These are phyloP conservation scores for Pygoscelis antarcticus DNA, from an alignment of 2,113 vertebrate species.

Conservation along the genomic window DNA sequence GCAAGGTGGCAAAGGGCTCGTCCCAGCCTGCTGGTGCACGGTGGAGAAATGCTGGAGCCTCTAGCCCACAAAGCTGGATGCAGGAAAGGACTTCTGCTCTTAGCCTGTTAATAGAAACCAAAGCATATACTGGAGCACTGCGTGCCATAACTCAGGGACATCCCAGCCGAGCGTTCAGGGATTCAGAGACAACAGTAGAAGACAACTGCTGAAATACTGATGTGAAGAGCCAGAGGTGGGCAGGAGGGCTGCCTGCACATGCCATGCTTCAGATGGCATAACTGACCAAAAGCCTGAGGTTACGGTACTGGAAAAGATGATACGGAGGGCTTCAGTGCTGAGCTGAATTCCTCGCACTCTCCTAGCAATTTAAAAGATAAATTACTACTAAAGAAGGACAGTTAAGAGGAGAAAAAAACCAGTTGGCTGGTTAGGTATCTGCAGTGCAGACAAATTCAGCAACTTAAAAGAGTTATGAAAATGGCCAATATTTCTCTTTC, in stretches of 20 bases:
- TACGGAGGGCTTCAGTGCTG: background rate
- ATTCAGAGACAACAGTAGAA: background rate
- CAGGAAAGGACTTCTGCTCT: background rate
- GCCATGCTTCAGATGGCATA: background rate
- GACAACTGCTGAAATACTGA: background rate
- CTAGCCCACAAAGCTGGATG: background rate
- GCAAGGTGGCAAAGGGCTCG: background rate
- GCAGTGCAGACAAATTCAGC: background rate
- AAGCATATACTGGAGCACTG: background rate
- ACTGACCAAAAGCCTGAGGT: background rate
- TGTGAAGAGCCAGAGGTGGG: background rate
- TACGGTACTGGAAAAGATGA: background rate
- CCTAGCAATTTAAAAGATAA: background rate
- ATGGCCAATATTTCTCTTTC: background rate
- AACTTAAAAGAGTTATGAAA: background rate
- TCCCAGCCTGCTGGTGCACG: background rate
- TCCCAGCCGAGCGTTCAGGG: background rate
- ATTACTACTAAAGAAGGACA: background rate
- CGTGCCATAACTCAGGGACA: fast-evolving
- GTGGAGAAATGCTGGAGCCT: background rate
- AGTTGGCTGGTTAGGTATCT: background rate
- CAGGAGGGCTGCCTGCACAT: background rate
- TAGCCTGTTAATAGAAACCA: background rate
- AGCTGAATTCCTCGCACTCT: background rate
- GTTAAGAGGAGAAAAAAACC: background rate